Conservation (phyloP, 1,140 invertebrate species). For the Lysiphlebus fabarum region DNA sequence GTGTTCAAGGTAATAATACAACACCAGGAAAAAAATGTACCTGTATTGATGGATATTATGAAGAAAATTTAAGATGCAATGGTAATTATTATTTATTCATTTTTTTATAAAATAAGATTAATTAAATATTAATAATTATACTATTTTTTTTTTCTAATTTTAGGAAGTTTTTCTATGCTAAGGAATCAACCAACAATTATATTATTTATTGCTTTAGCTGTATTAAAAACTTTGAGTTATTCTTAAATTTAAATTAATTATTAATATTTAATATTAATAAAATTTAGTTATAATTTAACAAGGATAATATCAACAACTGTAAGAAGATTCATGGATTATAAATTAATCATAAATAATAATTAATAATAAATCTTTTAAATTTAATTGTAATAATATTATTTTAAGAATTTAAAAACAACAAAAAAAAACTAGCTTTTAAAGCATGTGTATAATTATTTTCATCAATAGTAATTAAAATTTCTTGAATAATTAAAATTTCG, state of each 20-base stretch:
- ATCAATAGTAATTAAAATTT: no score
- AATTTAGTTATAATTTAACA: background rate
- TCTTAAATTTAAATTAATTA: slow-evolving; percentile 9
- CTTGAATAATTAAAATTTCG: no score
- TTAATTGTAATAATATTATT: no score
- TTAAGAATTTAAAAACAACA: no score
- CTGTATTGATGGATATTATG: slow-evolving; percentile 46
- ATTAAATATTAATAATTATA: no score
- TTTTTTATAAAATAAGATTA: no score
- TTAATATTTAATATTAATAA: slow-evolving; percentile 1
- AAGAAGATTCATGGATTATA: background rate
- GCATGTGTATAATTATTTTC: no score
- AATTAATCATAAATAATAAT: background rate
- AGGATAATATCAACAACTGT: no score
- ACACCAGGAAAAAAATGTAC: slow-evolving; percentile 46
- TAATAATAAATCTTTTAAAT: background rate
- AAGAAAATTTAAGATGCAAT: slow-evolving; percentile 45
- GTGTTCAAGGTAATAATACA: slow-evolving; percentile 35
- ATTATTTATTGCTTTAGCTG: background rate
- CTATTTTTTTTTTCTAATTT: background rate
- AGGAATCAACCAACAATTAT: background rate
- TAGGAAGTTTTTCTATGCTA: slow-evolving; percentile 24
- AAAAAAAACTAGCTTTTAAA: no score
- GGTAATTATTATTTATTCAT: no score
- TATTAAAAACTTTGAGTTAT: background rate